Evolutionary conservation across 2,113 vertebrate species (phyloP).

Genomic region (Pachyramphus minor): DNA sequence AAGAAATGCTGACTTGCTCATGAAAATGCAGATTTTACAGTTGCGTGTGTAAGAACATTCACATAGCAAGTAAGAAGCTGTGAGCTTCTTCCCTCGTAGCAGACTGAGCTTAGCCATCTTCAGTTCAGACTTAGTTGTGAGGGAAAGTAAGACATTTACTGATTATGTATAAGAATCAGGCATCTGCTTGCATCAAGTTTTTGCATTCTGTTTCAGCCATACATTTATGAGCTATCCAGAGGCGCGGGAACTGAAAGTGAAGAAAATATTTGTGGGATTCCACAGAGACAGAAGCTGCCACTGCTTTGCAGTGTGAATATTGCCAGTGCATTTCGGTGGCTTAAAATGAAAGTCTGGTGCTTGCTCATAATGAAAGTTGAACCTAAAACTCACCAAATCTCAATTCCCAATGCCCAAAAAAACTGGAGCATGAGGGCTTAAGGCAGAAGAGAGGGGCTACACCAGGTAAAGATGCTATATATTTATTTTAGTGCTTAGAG

Average conservation of each 20-base stretch:
- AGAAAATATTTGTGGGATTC: conserved; percentile 36
- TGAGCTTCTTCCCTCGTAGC: background rate
- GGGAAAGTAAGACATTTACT: background rate
- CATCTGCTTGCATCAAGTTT: background rate
- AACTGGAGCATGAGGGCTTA: background rate
- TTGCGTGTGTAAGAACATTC: conserved; percentile 15
- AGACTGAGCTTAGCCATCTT: background rate
- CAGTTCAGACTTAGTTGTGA: background rate
- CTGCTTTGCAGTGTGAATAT: conserved; percentile 38
- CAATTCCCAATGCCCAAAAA: background rate
- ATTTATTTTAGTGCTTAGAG: background rate
- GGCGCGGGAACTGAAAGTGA: background rate
- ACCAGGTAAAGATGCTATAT: conserved; percentile 5
- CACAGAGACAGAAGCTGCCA: background rate
- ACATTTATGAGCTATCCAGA: conserved; percentile 10
- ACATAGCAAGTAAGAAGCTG: conserved; percentile 31
- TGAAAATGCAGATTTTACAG: conserved; percentile 57
- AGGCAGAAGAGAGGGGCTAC: background rate
- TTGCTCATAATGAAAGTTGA: conserved; percentile 6
- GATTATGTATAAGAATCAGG: background rate
- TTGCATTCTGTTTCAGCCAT: conserved; percentile 1
- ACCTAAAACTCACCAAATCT: background rate
- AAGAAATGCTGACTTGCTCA: conserved; percentile 47
- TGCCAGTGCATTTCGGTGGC: background rate
- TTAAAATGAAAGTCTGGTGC: conserved; percentile 16